Conservation (phyloP, 1,140 invertebrate species). For the Mercenaria mercenaria region DNA sequence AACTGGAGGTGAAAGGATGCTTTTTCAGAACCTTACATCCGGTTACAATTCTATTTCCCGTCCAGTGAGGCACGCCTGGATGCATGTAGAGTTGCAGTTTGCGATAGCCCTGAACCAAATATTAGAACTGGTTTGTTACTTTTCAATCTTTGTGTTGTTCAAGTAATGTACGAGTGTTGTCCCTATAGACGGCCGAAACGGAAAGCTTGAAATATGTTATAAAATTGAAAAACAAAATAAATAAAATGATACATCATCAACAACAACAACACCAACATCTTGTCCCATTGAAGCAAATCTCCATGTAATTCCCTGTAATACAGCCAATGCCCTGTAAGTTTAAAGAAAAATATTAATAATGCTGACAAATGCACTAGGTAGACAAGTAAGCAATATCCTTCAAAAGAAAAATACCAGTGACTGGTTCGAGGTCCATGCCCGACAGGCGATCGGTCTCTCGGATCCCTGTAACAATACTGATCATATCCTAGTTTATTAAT, state of each 20-base stretch:
- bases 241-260: background rate
- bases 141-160: background rate
- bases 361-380: too few species aligned
- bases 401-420: too few species aligned
- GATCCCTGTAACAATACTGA: too few species aligned
- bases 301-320: too few species aligned
- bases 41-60: conserved; percentile 73
- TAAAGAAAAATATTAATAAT: too few species aligned
- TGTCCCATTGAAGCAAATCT: background rate
- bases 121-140: conserved; percentile 76
- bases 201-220: background rate
- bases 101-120: conserved; percentile 77
- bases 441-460: too few species aligned
- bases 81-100: conserved; percentile 69
- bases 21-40: conserved; percentile 57
- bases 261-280: background rate
- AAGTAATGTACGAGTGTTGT: background rate
- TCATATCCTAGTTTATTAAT: too few species aligned
- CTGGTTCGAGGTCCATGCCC: too few species aligned
- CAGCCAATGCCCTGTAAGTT: too few species aligned
- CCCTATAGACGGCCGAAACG: too few species aligned
- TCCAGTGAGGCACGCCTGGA: conserved; percentile 72
- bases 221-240: background rate
- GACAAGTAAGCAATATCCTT: too few species aligned
- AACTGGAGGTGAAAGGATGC: conserved; percentile 50